A percentile compares a stretch with the other conserved stretches of the same genome.
phyloP scores from a whole-genome alignment of 1,140 invertebrate species.

The Helicoverpa armigera region DNA sequence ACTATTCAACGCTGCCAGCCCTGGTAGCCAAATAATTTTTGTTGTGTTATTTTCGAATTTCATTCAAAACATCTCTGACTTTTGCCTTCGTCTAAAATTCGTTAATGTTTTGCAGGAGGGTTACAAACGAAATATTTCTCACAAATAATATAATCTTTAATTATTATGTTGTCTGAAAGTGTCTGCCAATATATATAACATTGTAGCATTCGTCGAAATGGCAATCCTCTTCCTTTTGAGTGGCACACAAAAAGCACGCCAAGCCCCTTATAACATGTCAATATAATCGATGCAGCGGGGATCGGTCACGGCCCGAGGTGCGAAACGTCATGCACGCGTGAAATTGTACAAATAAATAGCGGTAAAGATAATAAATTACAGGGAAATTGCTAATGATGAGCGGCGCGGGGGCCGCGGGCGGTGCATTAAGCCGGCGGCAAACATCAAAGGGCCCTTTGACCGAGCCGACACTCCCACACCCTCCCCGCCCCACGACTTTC shows the following conservation, averaged over 20 bases:
- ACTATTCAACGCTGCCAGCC: conserved; percentile 5
- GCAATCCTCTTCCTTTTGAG: neutral
- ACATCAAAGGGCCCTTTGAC: conserved; percentile 86
- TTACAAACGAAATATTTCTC: neutral
- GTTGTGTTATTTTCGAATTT: conserved; percentile 37
- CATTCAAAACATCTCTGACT: conserved; percentile 21
- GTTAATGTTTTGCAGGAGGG: conserved; percentile 26
- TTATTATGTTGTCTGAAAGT: too few relatives aligned
- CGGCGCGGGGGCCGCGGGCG: conserved; percentile 81
- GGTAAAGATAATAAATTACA: conserved; percentile 86
- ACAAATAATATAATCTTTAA: too few relatives aligned
- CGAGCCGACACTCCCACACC: conserved; percentile 82
- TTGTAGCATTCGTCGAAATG: neutral
- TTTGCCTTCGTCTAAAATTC: conserved; percentile 30
- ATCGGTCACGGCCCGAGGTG: conserved; percentile 58
- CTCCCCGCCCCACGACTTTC: conserved; percentile 60
- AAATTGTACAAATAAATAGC: conserved; percentile 85
- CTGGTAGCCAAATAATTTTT: conserved; percentile 26
- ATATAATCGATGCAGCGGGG: conserved; percentile 31
- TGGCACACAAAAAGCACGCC: neutral
- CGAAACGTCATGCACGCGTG: conserved; percentile 71
- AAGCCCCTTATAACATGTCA: neutral
- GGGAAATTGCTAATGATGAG: conserved; percentile 86
- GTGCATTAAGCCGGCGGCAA: conserved; percentile 85
- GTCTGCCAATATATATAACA: too few relatives aligned